Base-by-base conservation (phyloP, 2,888 invertebrate genomes). In the Pseudanteris insignis region DNA sequence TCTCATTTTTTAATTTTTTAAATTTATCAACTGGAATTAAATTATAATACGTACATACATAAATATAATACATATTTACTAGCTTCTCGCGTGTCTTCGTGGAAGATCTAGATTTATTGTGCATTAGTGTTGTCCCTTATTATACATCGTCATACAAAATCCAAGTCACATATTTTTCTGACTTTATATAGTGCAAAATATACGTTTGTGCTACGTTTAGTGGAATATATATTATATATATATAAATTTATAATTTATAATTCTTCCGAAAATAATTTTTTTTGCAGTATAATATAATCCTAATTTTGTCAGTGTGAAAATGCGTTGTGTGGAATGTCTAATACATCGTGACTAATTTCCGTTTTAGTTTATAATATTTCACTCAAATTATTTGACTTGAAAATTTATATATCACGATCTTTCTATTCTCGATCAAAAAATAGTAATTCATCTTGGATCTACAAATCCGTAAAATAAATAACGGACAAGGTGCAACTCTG, bases 61-160 rank as follows among this genome's bases (percentile, higher is more conserved):
- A 75, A 74, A 74, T 74, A 72, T 74, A 71, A 71, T 68, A 74
- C 72, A 71, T 68, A 64, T 67, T 64, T 67, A 65, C 63, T 67
- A 70, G 53, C 50, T 63, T 66, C 37, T 64, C 47, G 26, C 21
- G 30, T 43, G 57, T 65, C 32, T 37, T 64, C 41, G 41, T 47
- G 59, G 50, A 60, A 60, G 50, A 53, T 51, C 41, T 50, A 53
- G 59, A 47, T 60, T 41, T 55, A 29, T 54, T 62, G 50, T 63
- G 60, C 61, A 61, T 46, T 46, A 43, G 43, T 46, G 54, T 54
- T 38, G 50, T 21, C 28, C 32, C 28, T 8, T 33, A 13, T 54
- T 48, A 38, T 40, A 46, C 38, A 43, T 32, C 18, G 25, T 50
- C 46, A 46, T 51, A 59, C 24, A 51, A 59, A 50, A 59, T 46